These are phyloP conservation scores for Stramonita haemastoma DNA, from an alignment of 2,888 invertebrate genomes.

Conservation along the genomic window DNA sequence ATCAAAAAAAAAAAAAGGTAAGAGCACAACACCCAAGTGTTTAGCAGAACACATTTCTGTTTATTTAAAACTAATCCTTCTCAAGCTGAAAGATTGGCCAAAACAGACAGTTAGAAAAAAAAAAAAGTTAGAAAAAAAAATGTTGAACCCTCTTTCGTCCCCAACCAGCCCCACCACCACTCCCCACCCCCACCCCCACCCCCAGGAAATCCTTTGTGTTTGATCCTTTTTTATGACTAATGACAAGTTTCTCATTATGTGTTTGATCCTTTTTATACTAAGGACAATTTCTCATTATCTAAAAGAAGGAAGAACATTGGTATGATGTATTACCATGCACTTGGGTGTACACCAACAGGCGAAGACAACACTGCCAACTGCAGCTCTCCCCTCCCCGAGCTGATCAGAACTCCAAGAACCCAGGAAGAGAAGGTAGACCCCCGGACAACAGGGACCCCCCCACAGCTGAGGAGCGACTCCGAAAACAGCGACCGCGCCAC, in stretches of 20 bases:
- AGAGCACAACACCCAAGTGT: too few relatives aligned
- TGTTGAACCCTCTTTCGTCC: not conserved
- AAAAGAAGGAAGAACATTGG: too few relatives aligned
- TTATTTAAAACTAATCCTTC: not conserved
- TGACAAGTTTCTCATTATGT: too few relatives aligned
- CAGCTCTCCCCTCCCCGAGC: conserved; percentile 8
- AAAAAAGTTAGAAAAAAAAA: not conserved
- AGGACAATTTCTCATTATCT: too few relatives aligned
- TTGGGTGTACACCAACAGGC: not conserved
- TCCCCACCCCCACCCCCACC: not conserved
- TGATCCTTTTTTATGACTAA: too few relatives aligned
- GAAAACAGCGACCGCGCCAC: conserved; percentile 53
- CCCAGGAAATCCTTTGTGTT: too few relatives aligned
- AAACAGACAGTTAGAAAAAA: not conserved
- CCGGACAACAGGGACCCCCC: not conserved
- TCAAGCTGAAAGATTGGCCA: not conserved
- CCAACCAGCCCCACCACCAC: not conserved
- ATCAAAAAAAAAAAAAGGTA: too few relatives aligned
- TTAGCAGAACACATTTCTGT: not conserved
- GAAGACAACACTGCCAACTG: not conserved
- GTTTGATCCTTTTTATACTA: too few relatives aligned
- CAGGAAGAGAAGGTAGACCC: not conserved
- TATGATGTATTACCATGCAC: too few relatives aligned
- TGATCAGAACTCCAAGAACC: not conserved
- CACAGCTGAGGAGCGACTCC: conserved; percentile 32